phyloP scores from a whole-genome alignment of 23 tunicate species.

The Trididemnum miniatum region DNA sequence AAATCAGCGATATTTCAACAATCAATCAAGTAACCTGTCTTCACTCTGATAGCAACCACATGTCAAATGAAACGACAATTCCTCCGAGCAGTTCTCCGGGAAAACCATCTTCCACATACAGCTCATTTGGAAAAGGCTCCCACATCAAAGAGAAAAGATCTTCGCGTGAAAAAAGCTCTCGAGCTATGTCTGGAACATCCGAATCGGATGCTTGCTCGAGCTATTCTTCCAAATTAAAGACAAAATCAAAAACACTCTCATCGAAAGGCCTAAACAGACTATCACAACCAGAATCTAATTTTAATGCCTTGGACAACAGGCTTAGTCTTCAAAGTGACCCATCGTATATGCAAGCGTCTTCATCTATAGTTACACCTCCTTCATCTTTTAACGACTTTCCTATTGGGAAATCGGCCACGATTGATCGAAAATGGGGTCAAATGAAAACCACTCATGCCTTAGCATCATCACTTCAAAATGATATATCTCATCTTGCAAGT shows the following conservation, averaged over 20 bases:
- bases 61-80: background rate
- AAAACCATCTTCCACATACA: background rate
- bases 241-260: too few species aligned
- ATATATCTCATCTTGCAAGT: background rate
- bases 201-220: background rate
- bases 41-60: too few species aligned
- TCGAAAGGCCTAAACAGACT: background rate
- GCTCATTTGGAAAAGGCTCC: background rate
- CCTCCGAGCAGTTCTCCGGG: background rate
- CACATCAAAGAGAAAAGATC: background rate
- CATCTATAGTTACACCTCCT: background rate
- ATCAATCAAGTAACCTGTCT: background rate
- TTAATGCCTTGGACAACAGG: background rate
- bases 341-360: background rate
- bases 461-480: background rate
- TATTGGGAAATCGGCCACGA: background rate
- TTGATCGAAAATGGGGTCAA: background rate
- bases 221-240: background rate
- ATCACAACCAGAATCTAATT: background rate
- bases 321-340: background rate
- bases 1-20: background rate
- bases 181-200: background rate
- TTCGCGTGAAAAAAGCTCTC: background rate
- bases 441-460: background rate
- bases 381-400: background rate